Conservation (phyloP, 1,140 invertebrate species). For the Sinella curviseta region DNA sequence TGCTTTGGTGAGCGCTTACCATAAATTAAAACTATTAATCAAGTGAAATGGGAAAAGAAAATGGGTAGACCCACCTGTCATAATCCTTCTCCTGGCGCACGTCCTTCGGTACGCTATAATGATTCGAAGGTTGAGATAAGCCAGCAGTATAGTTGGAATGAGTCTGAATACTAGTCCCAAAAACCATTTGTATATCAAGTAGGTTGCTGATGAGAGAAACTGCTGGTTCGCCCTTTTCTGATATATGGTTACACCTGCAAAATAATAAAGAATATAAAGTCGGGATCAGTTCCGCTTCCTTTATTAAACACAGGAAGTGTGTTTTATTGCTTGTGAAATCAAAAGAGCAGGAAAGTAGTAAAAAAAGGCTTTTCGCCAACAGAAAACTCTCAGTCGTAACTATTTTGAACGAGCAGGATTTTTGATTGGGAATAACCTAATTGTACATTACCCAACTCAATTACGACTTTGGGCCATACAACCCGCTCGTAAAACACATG, state of each 20-base stretch:
- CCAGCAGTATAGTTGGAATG: slow-evolving; percentile 67
- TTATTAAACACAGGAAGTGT: no score
- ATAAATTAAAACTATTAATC: not conserved
- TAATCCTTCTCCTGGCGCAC: slow-evolving; percentile 65
- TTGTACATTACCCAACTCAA: not conserved
- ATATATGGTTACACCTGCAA: slow-evolving; percentile 56
- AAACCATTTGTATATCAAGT: slow-evolving; percentile 64
- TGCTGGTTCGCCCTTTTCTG: slow-evolving; percentile 61
- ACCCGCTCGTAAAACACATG: not conserved
- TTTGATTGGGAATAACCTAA: not conserved
- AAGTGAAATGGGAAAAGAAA: not conserved
- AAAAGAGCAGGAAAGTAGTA: no score
- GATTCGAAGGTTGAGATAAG: slow-evolving; percentile 69
- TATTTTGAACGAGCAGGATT: not conserved
- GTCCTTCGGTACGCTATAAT: slow-evolving; percentile 68
- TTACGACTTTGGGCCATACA: no score
- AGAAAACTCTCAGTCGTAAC: no score
- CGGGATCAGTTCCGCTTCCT: no score
- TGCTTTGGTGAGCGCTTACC: no score
- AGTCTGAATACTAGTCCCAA: slow-evolving; percentile 68
- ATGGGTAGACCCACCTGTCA: slow-evolving; percentile 55
- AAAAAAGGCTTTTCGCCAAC: no score
- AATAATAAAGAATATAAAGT: not conserved
- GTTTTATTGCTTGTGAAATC: no score
- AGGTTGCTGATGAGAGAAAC: slow-evolving; percentile 60